Percentiles rank a stretch among this genome's conserved stretches.
Conservation (phyloP, 2,113 vertebrate genomes). For the Bambusicola thoracicus region DNA sequence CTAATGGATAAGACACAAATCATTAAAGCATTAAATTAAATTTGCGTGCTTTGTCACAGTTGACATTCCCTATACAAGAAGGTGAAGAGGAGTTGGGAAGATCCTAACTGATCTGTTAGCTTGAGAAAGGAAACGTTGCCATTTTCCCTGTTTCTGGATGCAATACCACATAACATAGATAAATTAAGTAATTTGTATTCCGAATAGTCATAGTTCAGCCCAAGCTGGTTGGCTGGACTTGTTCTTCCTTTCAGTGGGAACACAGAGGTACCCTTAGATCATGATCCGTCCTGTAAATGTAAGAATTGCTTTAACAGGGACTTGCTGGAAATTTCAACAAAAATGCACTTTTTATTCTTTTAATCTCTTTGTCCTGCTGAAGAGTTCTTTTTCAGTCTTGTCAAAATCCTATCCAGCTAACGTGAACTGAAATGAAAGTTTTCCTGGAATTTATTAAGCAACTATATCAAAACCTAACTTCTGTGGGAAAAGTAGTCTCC, state of each 20-base stretch:
- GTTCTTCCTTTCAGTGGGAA: not conserved
- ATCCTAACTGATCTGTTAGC: not conserved
- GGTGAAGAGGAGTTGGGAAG: slow-evolving; percentile 5
- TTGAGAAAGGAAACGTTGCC: not conserved
- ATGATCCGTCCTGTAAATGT: not conserved
- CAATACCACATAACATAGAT: not conserved
- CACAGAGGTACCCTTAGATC: not conserved
- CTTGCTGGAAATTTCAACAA: not conserved
- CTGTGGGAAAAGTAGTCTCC: fast-evolving
- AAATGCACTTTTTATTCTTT: not conserved
- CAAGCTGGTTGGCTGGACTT: not conserved
- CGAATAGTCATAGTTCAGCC: not conserved
- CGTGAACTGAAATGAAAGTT: not conserved
- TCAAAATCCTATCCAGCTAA: not conserved
- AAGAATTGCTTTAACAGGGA: not conserved
- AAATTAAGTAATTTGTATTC: not conserved
- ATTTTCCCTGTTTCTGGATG: not conserved
- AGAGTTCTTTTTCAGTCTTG: not conserved
- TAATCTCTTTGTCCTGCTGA: not conserved
- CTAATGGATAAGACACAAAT: slow-evolving; percentile 24
- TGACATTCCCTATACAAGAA: slow-evolving; percentile 13
- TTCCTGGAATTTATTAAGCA: not conserved
- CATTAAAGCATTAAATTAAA: slow-evolving; percentile 69
- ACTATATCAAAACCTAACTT: not conserved
- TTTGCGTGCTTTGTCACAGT: slow-evolving; percentile 45